phyloP scores from a whole-genome alignment of 1,140 invertebrate species.

The Meloidogyne floridensis region DNA sequence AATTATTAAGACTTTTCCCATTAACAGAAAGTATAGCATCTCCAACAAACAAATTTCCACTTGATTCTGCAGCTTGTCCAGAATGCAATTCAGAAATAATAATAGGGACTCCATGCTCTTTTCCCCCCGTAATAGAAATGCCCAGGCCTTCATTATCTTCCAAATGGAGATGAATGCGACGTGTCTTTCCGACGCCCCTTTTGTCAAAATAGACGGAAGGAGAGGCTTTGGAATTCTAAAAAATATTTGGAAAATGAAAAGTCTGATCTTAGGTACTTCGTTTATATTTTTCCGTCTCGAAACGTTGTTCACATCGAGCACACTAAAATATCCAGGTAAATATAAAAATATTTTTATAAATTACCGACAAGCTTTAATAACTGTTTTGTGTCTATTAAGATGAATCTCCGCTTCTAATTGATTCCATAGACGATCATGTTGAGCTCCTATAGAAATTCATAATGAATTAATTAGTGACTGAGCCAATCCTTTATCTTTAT shows the following conservation, averaged over 20 bases:
- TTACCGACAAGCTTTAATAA: conserved; percentile 53
- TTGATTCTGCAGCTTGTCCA: conserved; percentile 76
- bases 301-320: neutral
- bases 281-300: neutral
- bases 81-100: conserved; percentile 82
- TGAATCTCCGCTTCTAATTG: conserved; percentile 83
- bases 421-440: conserved; percentile 80
- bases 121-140: conserved; percentile 76
- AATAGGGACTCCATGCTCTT: conserved; percentile 82
- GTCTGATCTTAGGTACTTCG: neutral
- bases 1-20: conserved; percentile 75
- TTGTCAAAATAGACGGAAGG: neutral
- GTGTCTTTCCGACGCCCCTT: conserved; percentile 32
- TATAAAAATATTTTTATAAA: conserved; percentile 30
- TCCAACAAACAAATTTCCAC: conserved; percentile 76
- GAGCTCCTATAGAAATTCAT: conserved; percentile 70
- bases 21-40: conserved; percentile 82
- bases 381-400: conserved; percentile 72
- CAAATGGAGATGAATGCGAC: conserved; percentile 65
- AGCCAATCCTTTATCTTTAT: conserved; percentile 53
- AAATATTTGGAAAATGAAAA: neutral
- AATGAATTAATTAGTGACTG: conserved; percentile 70
- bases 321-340: neutral
- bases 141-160: conserved; percentile 76
- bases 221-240: neutral